Evolutionary conservation across 1,140 invertebrate species (phyloP).

Genomic region (Uloborus diversus): DNA sequence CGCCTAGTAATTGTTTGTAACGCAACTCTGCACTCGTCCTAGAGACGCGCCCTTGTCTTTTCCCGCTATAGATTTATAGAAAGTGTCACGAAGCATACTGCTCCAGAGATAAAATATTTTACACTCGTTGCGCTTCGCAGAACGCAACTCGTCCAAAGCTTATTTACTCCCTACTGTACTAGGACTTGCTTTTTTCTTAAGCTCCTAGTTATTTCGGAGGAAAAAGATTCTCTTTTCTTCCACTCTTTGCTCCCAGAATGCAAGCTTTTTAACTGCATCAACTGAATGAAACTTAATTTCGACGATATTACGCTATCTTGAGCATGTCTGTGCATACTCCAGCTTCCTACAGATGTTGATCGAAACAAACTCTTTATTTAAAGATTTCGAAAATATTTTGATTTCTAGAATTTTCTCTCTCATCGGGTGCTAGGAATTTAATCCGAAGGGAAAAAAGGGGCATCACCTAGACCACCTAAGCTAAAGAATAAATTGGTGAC

Average conservation of each 20-base stretch:
- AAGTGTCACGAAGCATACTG: conserved; percentile 16
- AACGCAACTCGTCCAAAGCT: conserved; percentile 46
- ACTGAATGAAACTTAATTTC: conserved; percentile 16
- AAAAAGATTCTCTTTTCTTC: background rate
- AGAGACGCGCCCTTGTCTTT: conserved; percentile 26
- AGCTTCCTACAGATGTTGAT: too few species aligned
- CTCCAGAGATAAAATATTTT: conserved; percentile 40
- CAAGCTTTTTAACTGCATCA: conserved; percentile 23
- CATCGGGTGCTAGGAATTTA: too few species aligned
- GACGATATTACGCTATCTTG: background rate
- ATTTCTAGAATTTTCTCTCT: too few species aligned
- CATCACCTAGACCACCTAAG: too few species aligned
- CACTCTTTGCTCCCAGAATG: background rate
- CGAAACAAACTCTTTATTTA: too few species aligned
- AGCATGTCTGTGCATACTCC: too few species aligned
- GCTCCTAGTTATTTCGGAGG: conserved; percentile 20
- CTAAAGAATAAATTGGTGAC: too few species aligned
- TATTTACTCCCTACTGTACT: conserved; percentile 13
- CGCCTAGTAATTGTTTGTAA: conserved; percentile 56
- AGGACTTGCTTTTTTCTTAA: conserved; percentile 18
- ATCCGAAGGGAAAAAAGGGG: too few species aligned
- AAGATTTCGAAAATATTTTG: too few species aligned
- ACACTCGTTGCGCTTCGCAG: conserved; percentile 49
- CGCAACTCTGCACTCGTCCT: conserved; percentile 55
- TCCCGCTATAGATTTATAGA: conserved; percentile 20